Base-by-base conservation (phyloP, 2,888 invertebrate species). In the Selenia dentaria region DNA sequence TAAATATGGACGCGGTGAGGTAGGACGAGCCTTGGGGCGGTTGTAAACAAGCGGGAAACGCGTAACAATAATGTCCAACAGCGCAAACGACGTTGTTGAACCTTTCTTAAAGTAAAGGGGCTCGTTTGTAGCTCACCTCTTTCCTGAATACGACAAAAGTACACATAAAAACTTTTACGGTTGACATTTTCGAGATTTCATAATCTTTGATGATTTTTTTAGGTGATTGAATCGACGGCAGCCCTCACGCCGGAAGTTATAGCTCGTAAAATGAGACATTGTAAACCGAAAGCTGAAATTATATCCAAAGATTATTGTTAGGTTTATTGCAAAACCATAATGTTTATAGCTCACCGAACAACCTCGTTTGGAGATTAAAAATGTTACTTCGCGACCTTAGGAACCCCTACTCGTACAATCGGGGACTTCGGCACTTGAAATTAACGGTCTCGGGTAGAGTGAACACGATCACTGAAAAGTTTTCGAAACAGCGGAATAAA, bases 251-350 rank as follows among this genome's bases (percentile, higher is more conserved):
- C 10, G 10, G n/a, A 3, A 11, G 11, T 32, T 12, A 33, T 14
- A 27, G 43, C 18, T 47, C 54, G 52, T 54, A 36, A 57, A 50
- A 26, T 18, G 42, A 16, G 28, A 45, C 48, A 20, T 35, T 40
- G 52, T 44, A 47, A 44, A 43, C 39, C 40, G 24, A 37, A 28
- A n/a, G n/a, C 27, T 12, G 26, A 13, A 35, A 40, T 25, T 26
- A 35, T 35, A 49, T 39, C 36, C 18, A 13, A 11, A 33, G 39
- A 46, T 53, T 31, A 53, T 52, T 34, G 48, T 42, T 42, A 16
- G 31, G 31, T 56, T 53, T 52, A 54, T 53, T 49, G 43, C 43
- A 34, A 42, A 40, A 31, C 41, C 43, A 37, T 43, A 25, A 33
- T 12, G 40, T 46, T 41, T 27, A 50, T 40, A 36, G 35, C 42